phyloP scores from a whole-genome alignment of 2,797 vertebrate species.

The Liasis olivaceus region DNA sequence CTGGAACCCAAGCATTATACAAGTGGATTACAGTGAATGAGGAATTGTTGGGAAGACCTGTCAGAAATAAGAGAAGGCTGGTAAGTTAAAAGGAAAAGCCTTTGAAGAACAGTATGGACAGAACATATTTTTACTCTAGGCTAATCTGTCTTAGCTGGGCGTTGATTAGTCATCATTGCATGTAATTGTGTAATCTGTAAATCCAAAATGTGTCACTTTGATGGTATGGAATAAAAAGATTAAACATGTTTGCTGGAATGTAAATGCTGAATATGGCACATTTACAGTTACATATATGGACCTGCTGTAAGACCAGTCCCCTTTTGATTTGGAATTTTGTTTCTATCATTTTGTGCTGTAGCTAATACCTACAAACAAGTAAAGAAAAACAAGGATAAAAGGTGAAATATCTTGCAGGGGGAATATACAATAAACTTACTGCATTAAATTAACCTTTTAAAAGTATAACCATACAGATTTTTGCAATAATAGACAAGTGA shows the following conservation, averaged over 20 bases:
- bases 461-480: conserved; percentile 23
- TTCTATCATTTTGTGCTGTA: not conserved
- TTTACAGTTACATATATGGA: not conserved
- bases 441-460: conserved; percentile 47
- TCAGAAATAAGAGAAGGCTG: not conserved
- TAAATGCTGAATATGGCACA: not conserved
- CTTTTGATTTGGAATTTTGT: not conserved
- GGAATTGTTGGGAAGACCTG: not conserved
- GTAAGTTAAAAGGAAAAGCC: not conserved
- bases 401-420: conserved; percentile 3
- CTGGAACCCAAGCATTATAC: not conserved
- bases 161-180: not conserved
- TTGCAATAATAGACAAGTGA: conserved; percentile 9
- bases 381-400: conserved; percentile 5
- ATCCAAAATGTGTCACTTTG: not conserved
- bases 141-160: not conserved
- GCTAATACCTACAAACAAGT: not conserved
- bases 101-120: not conserved
- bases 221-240: not conserved
- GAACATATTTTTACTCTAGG: not conserved
- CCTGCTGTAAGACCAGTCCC: not conserved
- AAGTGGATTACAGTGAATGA: not conserved
- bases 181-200: not conserved
- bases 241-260: not conserved
- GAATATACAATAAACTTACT: conserved; percentile 7